Base-by-base conservation (phyloP, 2,888 invertebrate genomes). In the Polymixis flavicincta region DNA sequence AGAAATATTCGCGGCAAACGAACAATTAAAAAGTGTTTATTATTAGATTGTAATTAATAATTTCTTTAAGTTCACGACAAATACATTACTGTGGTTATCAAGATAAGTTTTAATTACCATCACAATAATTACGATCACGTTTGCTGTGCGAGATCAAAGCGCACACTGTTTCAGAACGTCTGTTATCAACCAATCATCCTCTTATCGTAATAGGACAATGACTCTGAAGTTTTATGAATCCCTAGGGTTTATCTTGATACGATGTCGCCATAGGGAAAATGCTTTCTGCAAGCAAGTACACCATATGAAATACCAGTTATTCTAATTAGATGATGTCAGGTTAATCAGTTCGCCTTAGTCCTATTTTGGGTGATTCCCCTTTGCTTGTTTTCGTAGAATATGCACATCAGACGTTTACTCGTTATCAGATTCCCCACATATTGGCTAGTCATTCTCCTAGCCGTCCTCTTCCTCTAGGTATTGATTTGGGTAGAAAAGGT, bases 171-270 rank as follows among this genome's bases (percentile, higher is more conserved):
- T 86, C 85, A 86, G 80, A 84, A 70, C 74, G 85, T 74, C 71
- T 83, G 78, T 89, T 91, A 92, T 92, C 91, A 86, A 86, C 85
- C 84, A 88, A 92, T 91, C 90, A 88, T 88, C 85, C 87, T 88
- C 86, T 89, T 90, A 90, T 91, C 88, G 85, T 85, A 85, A 88
- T 88, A 91, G 92, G 91, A 89, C 91, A 92, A 91, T 88, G 92
- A 90, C 92, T 87, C 86, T 81, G 80, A 87, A 89, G 86, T 89
- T 90, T 88, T 88, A 85, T 90, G 79, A 90, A 90, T 87, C 85
- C 83, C 83, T 78, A 78, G 75, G 84, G 76, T 79, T 82, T 82
- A 85, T 83, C 88, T 86, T 73, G 70, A 63, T 75, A 68, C 69
- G 59, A 71, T 75, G 69, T 69, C 67, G 59, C 69, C 72, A 66